phyloP scores from a whole-genome alignment of 2,797 vertebrate species.

The Myiotriccus ornatus region DNA sequence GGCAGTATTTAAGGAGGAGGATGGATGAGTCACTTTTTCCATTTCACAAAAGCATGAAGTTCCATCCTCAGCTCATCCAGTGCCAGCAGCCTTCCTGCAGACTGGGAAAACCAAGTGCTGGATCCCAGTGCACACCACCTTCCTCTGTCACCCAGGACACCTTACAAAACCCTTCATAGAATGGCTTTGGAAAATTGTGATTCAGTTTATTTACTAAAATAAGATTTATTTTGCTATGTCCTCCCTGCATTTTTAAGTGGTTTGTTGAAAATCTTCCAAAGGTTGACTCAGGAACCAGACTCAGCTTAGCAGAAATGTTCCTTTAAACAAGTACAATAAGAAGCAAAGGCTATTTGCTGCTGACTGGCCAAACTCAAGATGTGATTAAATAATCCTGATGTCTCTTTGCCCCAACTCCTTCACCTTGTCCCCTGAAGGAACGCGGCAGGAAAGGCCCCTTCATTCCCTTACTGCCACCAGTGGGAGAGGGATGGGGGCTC shows the following conservation, averaged over 20 bases:
- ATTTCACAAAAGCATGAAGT: background rate
- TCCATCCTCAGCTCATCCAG: background rate
- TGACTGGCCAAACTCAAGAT: background rate
- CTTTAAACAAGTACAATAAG: background rate
- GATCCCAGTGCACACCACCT: background rate
- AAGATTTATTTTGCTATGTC: background rate
- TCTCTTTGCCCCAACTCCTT: background rate
- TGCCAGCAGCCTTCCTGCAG: background rate
- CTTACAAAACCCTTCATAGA: background rate
- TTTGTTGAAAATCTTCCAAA: constrained; percentile 43
- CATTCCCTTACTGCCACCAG: background rate
- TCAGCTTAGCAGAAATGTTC: background rate
- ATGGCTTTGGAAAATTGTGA: background rate
- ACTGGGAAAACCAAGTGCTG: background rate
- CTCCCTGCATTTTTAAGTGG: constrained; percentile 10
- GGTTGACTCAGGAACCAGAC: background rate
- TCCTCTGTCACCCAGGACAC: background rate
- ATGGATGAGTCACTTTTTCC: constrained; percentile 34
- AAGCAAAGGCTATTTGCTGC: background rate
- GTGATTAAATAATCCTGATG: background rate
- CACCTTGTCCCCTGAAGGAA: background rate
- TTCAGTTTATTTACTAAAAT: constrained; percentile 14
- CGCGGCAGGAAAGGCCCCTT: background rate
- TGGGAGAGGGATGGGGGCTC: background rate
- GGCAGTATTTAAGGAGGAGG: background rate